phyloP scores from a whole-genome alignment of 2,888 invertebrate species.

The Taphrorychus bicolor region DNA sequence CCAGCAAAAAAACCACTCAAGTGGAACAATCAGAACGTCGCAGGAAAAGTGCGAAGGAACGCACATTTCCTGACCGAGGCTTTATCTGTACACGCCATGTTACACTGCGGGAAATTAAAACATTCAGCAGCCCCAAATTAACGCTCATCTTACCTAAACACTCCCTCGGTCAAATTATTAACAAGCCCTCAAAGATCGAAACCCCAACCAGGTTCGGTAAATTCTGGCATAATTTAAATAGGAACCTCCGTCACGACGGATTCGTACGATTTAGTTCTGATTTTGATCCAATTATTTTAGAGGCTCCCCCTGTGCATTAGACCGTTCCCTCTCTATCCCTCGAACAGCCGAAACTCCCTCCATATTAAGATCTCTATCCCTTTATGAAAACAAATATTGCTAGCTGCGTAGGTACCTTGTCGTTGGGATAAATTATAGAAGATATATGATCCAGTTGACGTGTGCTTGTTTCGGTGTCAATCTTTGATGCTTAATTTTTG shows the following conservation, averaged over 20 bases:
- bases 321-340: slow-evolving; percentile 34
- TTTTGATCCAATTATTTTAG: slow-evolving; percentile 39
- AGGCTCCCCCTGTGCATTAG: slow-evolving; percentile 36
- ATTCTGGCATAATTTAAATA: slow-evolving; percentile 15
- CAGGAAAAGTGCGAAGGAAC: too few relatives aligned
- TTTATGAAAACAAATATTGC: slow-evolving; percentile 38
- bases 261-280: slow-evolving; percentile 31
- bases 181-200: slow-evolving; percentile 4
- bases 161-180: background rate
- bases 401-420: slow-evolving; percentile 38
- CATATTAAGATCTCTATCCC: slow-evolving; percentile 33
- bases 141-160: too few relatives aligned
- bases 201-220: background rate
- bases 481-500: slow-evolving; percentile 6
- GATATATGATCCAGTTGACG: slow-evolving; percentile 28
- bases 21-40: background rate
- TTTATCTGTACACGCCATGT: background rate
- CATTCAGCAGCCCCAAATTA: too few relatives aligned
- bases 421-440: slow-evolving; percentile 36
- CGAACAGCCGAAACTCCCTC: slow-evolving; percentile 23
- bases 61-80: background rate
- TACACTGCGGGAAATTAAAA: background rate
- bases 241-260: slow-evolving; percentile 26
- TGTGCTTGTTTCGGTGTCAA: slow-evolving; percentile 17
- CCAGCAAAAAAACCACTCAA: background rate